Conservation (phyloP, 1,140 invertebrate species). For the Cylas formicarius region DNA sequence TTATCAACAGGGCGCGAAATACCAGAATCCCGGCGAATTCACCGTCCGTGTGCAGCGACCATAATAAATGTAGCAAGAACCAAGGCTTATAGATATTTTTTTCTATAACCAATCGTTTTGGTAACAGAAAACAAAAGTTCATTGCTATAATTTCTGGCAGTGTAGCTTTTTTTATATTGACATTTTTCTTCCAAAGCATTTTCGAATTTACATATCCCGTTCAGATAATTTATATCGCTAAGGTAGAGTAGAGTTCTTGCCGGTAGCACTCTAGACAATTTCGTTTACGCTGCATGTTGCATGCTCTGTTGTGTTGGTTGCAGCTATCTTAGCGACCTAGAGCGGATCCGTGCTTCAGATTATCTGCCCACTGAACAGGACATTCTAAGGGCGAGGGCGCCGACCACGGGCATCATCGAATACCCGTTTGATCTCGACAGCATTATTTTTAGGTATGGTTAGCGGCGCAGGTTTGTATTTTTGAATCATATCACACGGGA, state of each 20-base stretch:
- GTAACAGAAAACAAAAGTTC: no score
- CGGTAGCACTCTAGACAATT: background rate
- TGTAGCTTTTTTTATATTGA: background rate
- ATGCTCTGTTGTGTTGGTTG: slow-evolving; percentile 35
- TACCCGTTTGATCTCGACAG: slow-evolving; percentile 98
- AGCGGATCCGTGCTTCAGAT: slow-evolving; percentile 80
- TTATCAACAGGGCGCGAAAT: no score
- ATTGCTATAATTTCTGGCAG: no score
- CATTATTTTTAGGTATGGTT: slow-evolving; percentile 89
- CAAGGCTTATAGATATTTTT: no score
- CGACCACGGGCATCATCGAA: slow-evolving; percentile 95
- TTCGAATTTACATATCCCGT: background rate
- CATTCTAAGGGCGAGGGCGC: slow-evolving; percentile 91
- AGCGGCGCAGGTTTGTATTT: no score
- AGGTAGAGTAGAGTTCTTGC: background rate
- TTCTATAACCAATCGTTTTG: no score
- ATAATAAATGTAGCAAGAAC: no score
- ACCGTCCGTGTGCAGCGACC: no score
- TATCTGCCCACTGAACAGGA: slow-evolving; percentile 96
- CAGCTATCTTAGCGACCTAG: slow-evolving; percentile 82
- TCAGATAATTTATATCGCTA: background rate
- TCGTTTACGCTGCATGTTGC: slow-evolving; percentile 21
- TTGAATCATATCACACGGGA: no score
- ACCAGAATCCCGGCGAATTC: no score
- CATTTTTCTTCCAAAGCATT: background rate